Evolutionary conservation across 2,113 vertebrate genomes (phyloP), one percentile per base, ranked within the genome.

Genomic region (Myxocyprinus asiaticus): DNA sequence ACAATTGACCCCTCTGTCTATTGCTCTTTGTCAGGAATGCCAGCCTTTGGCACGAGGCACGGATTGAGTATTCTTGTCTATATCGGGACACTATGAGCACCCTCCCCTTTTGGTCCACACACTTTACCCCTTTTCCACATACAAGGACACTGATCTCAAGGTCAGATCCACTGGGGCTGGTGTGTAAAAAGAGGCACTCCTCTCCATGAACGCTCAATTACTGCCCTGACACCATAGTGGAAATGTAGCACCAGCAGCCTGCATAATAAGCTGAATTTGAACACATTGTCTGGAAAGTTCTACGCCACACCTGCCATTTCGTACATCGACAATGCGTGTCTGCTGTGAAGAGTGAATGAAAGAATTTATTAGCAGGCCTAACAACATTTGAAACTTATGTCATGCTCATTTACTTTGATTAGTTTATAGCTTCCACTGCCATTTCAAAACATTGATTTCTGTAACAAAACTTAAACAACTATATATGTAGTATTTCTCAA

Each of bases 141-240:
- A 90, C 87, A 89, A 91, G 87, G 86, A 77, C 90, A 87, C 88
- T 85, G 87, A 90, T 87, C 88, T 89, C 90, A 93, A 93, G 92
- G 92, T 94, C 90, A 93, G 88, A 87, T 86, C 78, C 83, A 79
- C 77, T 82, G 85, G 86, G 85, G 78, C 78, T 82, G 80, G 80
- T 83, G 84, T 85, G 84, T 86, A 85, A 83, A 83, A 83, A 89
- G 83, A 88, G 87, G 82, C 79, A 5, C 76, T 81, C 51, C 17
- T 69, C 76, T 82, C 63, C 77, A 72, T 33, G 68, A 81, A 59
- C 12, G 12, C 70, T 79, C 70, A 89, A 78, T 86, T 44, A 89
- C 80, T 75, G 63, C 68, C 79, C 55, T 75, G 64, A 80, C 84
- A 81, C 76, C 82, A 33, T 66, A 47, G 62, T 73, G 63, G 75